Conservation (phyloP, 2,113 vertebrate species). For the Trichomycterus rosablanca region DNA sequence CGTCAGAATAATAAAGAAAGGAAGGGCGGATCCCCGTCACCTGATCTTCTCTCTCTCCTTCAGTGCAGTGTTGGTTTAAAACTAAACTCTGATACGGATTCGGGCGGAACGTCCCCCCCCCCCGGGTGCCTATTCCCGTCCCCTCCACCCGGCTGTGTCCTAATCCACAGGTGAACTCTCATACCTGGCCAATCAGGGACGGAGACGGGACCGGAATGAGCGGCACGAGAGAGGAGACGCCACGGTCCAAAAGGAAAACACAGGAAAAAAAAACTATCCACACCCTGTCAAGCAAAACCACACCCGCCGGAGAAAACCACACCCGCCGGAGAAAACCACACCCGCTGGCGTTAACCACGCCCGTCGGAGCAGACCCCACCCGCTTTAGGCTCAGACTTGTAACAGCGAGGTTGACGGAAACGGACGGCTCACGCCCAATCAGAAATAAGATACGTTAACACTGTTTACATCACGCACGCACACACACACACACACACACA, state of each 20-base stretch:
- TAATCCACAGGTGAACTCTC: slow-evolving; percentile 6
- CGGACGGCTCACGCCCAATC: not conserved
- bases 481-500: not conserved
- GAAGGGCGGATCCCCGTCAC: not conserved
- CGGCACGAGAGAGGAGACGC: slow-evolving; percentile 3
- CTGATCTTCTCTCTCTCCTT: not conserved
- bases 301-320: not conserved
- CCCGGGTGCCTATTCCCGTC: not conserved
- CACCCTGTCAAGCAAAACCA: no score
- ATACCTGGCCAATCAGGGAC: not conserved
- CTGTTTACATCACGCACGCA: slow-evolving; percentile 25
- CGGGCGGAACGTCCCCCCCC: no score
- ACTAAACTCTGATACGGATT: slow-evolving; percentile 19
- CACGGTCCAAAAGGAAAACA: slow-evolving; percentile 29
- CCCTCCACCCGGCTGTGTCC: not conserved
- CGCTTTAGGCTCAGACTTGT: slow-evolving; percentile 21
- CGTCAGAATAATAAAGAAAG: not conserved
- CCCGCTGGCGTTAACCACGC: no score
- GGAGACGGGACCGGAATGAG: slow-evolving; percentile 5
- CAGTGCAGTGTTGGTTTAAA: slow-evolving; percentile 39
- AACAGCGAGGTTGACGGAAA: slow-evolving; percentile 12
- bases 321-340: not conserved
- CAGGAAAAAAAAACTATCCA: slow-evolving; percentile 25
- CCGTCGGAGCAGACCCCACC: not conserved
- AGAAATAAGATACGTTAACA: slow-evolving; percentile 33